Conservation (phyloP, 2,888 invertebrate species). For the Phragmatobia fuliginosa region DNA sequence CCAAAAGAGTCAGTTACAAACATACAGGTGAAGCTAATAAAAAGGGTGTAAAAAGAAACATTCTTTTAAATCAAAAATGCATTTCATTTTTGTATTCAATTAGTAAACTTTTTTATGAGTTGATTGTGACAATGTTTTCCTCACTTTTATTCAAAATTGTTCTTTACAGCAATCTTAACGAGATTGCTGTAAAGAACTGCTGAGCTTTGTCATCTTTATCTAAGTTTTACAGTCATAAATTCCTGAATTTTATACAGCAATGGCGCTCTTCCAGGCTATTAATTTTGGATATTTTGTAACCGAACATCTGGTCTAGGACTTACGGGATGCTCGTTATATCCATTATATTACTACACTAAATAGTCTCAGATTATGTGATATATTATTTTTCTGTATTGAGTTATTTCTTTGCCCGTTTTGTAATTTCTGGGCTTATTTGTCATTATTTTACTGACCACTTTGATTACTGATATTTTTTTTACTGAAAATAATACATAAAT, state of each 20-base stretch:
- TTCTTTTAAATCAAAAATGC: too few relatives aligned
- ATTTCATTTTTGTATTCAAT: too few relatives aligned
- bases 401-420: background rate
- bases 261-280: background rate
- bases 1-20: too few relatives aligned
- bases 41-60: too few relatives aligned
- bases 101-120: too few relatives aligned
- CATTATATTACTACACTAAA: too few relatives aligned
- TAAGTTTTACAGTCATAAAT: background rate
- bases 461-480: too few relatives aligned
- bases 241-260: background rate
- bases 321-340: background rate
- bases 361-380: background rate
- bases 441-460: background rate
- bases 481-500: too few relatives aligned
- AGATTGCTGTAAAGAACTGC: too few relatives aligned
- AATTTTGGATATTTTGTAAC: background rate
- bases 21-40: too few relatives aligned
- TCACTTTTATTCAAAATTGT: background rate
- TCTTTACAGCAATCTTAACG: too few relatives aligned
- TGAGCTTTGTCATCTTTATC: background rate
- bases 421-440: background rate
- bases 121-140: background rate
- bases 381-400: background rate
- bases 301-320: background rate